Evolutionary conservation across 1,140 invertebrate species (phyloP), one percentile per base, ranked within the genome.

Genomic region (Trissolcus basalis): DNA sequence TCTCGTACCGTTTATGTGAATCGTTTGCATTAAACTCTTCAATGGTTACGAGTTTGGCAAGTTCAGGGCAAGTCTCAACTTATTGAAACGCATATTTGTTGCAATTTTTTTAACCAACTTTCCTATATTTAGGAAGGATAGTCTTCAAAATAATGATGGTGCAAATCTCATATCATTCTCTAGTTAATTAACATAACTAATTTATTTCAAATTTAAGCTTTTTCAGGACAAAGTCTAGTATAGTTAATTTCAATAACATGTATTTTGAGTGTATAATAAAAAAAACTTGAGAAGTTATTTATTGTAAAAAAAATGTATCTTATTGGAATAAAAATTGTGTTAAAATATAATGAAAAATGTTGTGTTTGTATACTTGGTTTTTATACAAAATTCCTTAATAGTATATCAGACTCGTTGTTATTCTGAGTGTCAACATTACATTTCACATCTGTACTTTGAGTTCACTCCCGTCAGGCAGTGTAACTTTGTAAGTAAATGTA

Each of bases 31-130:
- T 50, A 70, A 76, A 78, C 60, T 49, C 68, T 69, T 76, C 49
- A 47, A 50, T 55, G 59, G 39, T 78, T 73, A 80, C 81, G 82
- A 81, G 82, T 88, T 88, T 88, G 86, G 86, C 86, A 88, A 88
- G 86, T 87, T 81, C 78, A 53, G 58, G 86, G 86, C 85, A 87
- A 79, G 73, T 87, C 86, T 82, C 83, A 87, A 3, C 19, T 80
- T 85, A 84, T 74, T 77, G 54, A 59, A 75, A 82, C 56, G 69
- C 54, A 73, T 80, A 59, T 63, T 74, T 12, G 27, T n/a, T 49
- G 45, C 48, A 63, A 77, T 72, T 70, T 27, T 27, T 27, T 1
- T 27, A 27, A 27, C 6, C 19, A 27, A 27, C 19, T 27, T 27
- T 27, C 19, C 36, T 9, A 39, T 9, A 39, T 2, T 1, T 39